Percentiles rank a stretch among this genome's conserved stretches.
phyloP scores from a whole-genome alignment of 2,888 invertebrate genomes.

The Meiosimyza decipiens region DNA sequence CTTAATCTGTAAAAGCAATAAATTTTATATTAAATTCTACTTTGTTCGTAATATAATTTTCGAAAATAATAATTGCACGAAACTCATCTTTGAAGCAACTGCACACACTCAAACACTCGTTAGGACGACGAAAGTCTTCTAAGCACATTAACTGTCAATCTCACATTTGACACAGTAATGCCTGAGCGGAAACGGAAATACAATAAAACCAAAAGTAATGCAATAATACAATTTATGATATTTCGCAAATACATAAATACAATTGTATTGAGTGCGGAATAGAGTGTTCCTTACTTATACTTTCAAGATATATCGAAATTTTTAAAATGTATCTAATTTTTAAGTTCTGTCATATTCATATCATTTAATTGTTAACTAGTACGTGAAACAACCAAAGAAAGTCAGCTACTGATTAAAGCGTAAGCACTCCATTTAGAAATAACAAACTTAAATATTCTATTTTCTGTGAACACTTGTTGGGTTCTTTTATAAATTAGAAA shows the following conservation, averaged over 20 bases:
- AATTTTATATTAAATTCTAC: conserved; percentile 17
- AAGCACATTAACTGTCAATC: conserved; percentile 19
- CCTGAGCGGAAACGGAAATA: conserved; percentile 35
- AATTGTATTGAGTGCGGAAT: not conserved
- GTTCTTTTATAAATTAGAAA: too few species aligned
- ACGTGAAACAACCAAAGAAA: too few species aligned
- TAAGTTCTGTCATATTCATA: too few species aligned
- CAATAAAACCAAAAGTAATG: conserved; percentile 38
- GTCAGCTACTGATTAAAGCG: too few species aligned
- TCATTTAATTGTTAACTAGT: too few species aligned
- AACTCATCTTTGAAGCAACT: not conserved
- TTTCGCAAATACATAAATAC: conserved; percentile 22
- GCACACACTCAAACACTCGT: not conserved
- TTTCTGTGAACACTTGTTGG: too few species aligned
- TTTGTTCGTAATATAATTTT: conserved; percentile 10
- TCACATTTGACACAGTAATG: conserved; percentile 24
- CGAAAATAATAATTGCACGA: conserved; percentile 11
- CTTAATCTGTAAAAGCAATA: not conserved
- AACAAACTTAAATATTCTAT: too few species aligned
- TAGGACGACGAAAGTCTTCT: not conserved
- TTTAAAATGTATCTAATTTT: too few species aligned
- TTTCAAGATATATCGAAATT: too few species aligned
- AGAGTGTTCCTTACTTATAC: too few species aligned
- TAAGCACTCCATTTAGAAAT: too few species aligned
- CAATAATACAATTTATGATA: conserved; percentile 39